Base-by-base conservation (phyloP, 2,113 vertebrate species). In the Cheirogaleus medius region DNA sequence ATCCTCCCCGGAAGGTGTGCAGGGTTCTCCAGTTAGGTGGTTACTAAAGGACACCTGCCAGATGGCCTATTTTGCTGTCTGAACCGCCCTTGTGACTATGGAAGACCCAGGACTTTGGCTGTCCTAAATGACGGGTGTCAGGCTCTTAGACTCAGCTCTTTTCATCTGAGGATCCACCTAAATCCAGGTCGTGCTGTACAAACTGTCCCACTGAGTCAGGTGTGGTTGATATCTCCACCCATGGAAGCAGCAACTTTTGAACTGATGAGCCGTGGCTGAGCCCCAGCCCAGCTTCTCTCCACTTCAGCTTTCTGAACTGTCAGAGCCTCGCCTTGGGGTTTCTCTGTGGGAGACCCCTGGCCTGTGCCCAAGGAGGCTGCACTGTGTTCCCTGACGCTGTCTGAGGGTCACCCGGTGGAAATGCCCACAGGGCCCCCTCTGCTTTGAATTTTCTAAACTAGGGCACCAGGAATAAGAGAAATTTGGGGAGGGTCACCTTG, bases 1-100 rank as follows among this genome's bases (percentile, higher is more conserved):
- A 9, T 9, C 21, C 60, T 66, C 23, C 56, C 42, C 8, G 0
- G 14, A 39, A 39, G 58, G 12, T 17, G 2, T 34, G 44, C 10
- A 34, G 37, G 74, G 5, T 20, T 81, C 37, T 47, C 56, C 21
- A 27, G 5, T 63, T 13, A 42, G 58, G 20, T 37, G 21, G 27
- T 13, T 34, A n/a, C 49, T 73, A 23, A 34, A 17, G 64, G 37
- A 34, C 3, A 18, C 68, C 78, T 76, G 29, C 29, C 9, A 13
- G 4, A 32, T 63, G 92, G 66, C 68, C 73, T 66, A 64, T 64
- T 87, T 64, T 32, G 27, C 60, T 27, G 27, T 74, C 39, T 81
- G 47, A 86, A 60, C 32, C 84, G 15, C 34, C 54, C 71, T 21
- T 54, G 64, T 89, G 90, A 78, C n/a, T 34, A 39, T 5, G 37